Base-by-base conservation (phyloP, 2,888 invertebrate genomes). In the Margaritifera margaritifera region DNA sequence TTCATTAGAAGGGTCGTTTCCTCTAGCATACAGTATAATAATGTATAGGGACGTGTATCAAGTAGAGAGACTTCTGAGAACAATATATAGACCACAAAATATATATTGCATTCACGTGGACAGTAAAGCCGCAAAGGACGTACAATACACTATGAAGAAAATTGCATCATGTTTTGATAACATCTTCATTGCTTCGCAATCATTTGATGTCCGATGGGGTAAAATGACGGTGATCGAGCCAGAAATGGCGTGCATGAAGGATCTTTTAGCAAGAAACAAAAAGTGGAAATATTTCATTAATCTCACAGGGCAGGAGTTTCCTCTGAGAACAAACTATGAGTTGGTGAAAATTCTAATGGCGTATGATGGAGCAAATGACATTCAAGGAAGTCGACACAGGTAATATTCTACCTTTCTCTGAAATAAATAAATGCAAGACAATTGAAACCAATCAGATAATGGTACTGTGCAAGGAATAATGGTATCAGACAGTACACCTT, bases 31-130 rank as follows among this genome's bases (percentile, higher is more conserved):
- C 70, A 79, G 84, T 66, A 79, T 88, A 6, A 52, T 85, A 1
- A 80, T 86, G 55, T 86, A 83, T 61, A 81, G 74, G 62, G 86
- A 87, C 64, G 73, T 86, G 2, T 84, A 85, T 66, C 85, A 86
- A 62, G 75, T 83, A 0, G 88, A 87, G 66, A 72, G 86, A 51
- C 75, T 89, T n/a, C 66, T 89, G 8, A 64, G 86, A 18, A 74
- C 84, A 2, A 84, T 89, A 31, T 89, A 88, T 71, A 80, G 85
- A 57, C 88, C 88, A 2, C 86, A 88, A 62, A 89, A 89, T 67
- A 64, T 79, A 51, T 88, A 88, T 71, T 89, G 89, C 72, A 74
- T 89, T 51, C 88, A 89, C 64, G 78, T 89, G 0, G 89, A 89
- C 68, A 71, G 65, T 18, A 86, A 86, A 75, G 75, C 84, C 5